Base-by-base conservation (phyloP, 2,888 invertebrate genomes). In the Pomacea canaliculata region DNA sequence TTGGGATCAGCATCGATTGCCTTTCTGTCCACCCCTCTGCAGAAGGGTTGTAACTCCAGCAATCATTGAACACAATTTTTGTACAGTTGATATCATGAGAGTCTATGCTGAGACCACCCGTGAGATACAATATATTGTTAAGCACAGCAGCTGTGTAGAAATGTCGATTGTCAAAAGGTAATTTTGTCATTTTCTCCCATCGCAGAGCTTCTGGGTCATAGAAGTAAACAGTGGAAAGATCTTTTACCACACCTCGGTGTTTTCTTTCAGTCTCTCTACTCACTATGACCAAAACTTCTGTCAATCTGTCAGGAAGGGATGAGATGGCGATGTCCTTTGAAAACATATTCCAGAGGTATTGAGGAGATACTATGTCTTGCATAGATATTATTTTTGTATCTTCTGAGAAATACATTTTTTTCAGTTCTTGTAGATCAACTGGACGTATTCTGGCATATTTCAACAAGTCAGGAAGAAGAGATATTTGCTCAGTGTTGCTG, bases 131-230 rank as follows among this genome's bases (percentile, higher is more conserved):
- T 9, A 70, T 73, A 60, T 79, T 79, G 56, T 59, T 56, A 13
- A 71, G 46, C 18, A 74, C 70, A 8, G 71, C n/a, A 16, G 62
- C 79, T 1, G 70, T 70, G 70, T 66, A 79, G 56, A 68, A 59
- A 27, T 76, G 71, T 1, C 79, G 73, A 51, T 65, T 56, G 27
- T 73, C 69, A 71, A 79, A 79, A 10, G 79, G 79, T n/a, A 76
- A 66, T 12, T 9, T 48, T 12, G 79, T 79, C 19, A 73, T 19
- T 2, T 37, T 68, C 18, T 79, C 71, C 79, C 79, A 79, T 19
- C 71, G 23, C 56, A 37, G 27, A 18, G 70, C 56, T 18, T 60
- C 71, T 5, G 73, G 71, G 68, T 76, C 67, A 70, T 79, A 79
- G 59, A 51, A 76, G 59, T 73, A 73, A 18, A 79, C 68, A 16